Evolutionary conservation across 2,113 vertebrate genomes (phyloP).

Genomic region (Leptosomus discolor): DNA sequence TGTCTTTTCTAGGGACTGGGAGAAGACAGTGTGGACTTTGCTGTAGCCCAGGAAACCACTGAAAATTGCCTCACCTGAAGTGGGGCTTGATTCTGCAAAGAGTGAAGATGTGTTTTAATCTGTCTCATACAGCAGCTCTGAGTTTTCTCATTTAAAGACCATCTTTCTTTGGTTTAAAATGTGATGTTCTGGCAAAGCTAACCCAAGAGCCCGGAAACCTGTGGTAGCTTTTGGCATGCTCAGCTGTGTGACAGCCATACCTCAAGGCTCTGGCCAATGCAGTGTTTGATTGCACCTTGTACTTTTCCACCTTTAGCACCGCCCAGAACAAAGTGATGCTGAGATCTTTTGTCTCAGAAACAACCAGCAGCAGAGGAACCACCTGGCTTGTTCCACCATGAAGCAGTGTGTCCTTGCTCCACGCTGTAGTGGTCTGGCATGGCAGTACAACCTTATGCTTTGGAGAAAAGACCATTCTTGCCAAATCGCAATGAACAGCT

Average conservation of each 20-base stretch:
- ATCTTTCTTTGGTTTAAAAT: background rate
- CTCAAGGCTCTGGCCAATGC: background rate
- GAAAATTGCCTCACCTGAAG: background rate
- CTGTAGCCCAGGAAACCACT: background rate
- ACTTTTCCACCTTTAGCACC: background rate
- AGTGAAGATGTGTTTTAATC: background rate
- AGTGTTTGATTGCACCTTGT: background rate
- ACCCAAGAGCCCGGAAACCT: background rate
- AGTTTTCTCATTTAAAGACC: background rate
- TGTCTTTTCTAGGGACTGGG: background rate
- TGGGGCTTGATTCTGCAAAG: background rate
- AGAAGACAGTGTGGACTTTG: background rate
- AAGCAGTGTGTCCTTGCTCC: background rate
- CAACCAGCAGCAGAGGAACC: background rate
- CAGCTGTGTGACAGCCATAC: background rate
- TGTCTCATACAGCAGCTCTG: background rate
- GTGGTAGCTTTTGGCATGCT: background rate
- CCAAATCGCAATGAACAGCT: background rate
- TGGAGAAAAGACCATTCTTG: background rate
- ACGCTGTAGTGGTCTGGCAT: background rate
- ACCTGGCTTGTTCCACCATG: background rate
- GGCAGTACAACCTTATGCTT: background rate
- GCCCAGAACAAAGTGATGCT: background rate
- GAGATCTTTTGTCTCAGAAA: background rate
- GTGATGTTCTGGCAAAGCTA: background rate